phyloP scores from a whole-genome alignment of 2,113 vertebrate species.

The Callopanchax toddi region DNA sequence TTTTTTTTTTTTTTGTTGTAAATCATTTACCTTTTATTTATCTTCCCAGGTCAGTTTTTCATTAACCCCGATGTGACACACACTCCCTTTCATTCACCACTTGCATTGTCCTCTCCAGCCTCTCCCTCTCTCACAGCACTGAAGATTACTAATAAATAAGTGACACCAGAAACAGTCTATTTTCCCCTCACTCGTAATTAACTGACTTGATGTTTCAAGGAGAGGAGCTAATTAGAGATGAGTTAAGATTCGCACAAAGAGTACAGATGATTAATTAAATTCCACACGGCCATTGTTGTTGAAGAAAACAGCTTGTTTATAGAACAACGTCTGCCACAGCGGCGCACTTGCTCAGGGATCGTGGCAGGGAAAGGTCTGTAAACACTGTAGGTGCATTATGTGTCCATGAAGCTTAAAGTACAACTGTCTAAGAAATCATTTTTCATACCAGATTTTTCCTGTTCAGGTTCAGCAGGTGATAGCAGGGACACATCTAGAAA shows the following conservation, averaged over 20 bases:
- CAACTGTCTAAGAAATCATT: not conserved
- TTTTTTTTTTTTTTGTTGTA: conserved; percentile 41
- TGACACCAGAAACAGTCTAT: conserved; percentile 63
- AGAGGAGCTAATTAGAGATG: conserved; percentile 69
- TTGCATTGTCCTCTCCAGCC: conserved; percentile 58
- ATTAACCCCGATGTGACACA: conserved; percentile 68
- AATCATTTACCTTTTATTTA: conserved; percentile 73
- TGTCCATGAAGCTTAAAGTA: conserved; percentile 1
- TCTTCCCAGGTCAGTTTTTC: conserved; percentile 71
- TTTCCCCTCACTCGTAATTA: conserved; percentile 70
- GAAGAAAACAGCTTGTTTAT: conserved; percentile 66
- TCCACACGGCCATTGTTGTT: conserved; percentile 46
- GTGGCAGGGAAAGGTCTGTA: conserved; percentile 19
- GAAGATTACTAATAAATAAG: conserved; percentile 67
- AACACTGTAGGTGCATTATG: not conserved
- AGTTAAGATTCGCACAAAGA: conserved; percentile 69
- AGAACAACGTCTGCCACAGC: conserved; percentile 17
- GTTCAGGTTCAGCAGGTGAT: not conserved
- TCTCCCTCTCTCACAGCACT: conserved; percentile 45
- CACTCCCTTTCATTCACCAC: conserved; percentile 62
- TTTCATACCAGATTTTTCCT: not conserved
- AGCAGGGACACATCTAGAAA: too few species aligned
- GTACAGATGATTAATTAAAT: conserved; percentile 70
- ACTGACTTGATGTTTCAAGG: conserved; percentile 70
- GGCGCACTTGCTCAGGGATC: not conserved